Evolutionary conservation across 1,140 invertebrate species (phyloP).

Genomic region (Rhagoletis pomonella): DNA sequence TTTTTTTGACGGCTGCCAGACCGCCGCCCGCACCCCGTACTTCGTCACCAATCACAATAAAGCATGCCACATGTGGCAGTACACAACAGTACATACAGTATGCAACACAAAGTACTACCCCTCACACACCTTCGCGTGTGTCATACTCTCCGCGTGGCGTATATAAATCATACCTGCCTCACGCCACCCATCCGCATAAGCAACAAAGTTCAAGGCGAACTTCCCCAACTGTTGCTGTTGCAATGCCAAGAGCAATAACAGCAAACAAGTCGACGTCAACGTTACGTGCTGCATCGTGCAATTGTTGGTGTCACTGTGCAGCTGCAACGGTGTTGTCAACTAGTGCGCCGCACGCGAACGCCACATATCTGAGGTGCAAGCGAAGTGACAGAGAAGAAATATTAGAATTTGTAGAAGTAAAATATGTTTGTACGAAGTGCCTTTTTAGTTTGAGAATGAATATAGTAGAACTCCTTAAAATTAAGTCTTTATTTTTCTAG

Average conservation of each 20-base stretch:
- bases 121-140: neutral
- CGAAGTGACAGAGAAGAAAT: neutral
- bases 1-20: conserved; percentile 58
- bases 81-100: conserved; percentile 15
- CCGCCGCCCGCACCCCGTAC: conserved; percentile 59
- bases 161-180: conserved; percentile 32
- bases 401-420: neutral
- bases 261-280: conserved; percentile 43
- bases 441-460: neutral
- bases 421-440: neutral
- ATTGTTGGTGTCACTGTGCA: conserved; percentile 52
- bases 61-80: conserved; percentile 53
- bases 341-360: conserved; percentile 64
- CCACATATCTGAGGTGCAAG: conserved; percentile 66
- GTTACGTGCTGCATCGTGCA: conserved; percentile 12
- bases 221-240: conserved; percentile 25
- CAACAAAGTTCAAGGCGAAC: conserved; percentile 39
- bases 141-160: neutral
- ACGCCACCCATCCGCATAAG: neutral
- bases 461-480: too few species aligned
- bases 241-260: neutral
- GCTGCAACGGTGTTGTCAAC: conserved; percentile 56
- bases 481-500: too few species aligned
- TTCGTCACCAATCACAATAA: conserved; percentile 65
- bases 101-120: conserved; percentile 47